These are phyloP conservation scores for Euspilapteryx auroguttella DNA, from an alignment of 2,888 invertebrate genomes.

Conservation along the genomic window DNA sequence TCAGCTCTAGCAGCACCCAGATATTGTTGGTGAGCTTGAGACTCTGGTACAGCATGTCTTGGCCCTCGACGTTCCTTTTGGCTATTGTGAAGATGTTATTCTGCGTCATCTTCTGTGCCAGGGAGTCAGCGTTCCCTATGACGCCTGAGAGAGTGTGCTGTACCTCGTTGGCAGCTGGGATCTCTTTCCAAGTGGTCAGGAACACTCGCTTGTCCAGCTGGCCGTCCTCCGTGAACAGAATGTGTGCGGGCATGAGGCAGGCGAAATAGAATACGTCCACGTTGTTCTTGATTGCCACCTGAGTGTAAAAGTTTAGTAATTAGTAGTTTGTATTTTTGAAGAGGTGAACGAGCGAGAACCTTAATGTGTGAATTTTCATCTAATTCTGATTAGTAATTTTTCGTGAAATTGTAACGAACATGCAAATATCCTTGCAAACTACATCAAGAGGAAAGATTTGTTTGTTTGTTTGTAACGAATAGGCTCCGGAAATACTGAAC, in stretches of 20 bases:
- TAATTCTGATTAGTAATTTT: no score
- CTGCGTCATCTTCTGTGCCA: slow-evolving; percentile 92
- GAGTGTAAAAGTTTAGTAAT: slow-evolving; percentile 11
- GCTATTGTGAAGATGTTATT: slow-evolving; percentile 98
- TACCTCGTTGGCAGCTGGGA: slow-evolving; percentile 96
- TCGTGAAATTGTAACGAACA: no score
- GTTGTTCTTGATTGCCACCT: slow-evolving; percentile 98
- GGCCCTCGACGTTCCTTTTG: slow-evolving; percentile 97
- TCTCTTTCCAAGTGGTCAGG: slow-evolving; percentile 98
- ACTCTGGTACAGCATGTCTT: slow-evolving; percentile 98
- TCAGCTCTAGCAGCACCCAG: slow-evolving; percentile 95
- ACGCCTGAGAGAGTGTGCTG: slow-evolving; percentile 89
- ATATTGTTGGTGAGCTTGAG: slow-evolving; percentile 95
- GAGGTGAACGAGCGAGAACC: no score
- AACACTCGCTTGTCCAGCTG: slow-evolving; percentile 97
- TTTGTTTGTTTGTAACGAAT: no score
- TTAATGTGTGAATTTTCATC: no score
- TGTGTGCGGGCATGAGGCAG: slow-evolving; percentile 88
- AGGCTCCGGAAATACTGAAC: no score
- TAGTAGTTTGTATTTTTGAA: no score
- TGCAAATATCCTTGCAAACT: no score
- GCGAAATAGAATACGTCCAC: slow-evolving; percentile 99
- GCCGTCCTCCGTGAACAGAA: slow-evolving; percentile 94
- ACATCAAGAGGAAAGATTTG: no score
- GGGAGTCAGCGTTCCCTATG: slow-evolving; percentile 78